Conservation (phyloP, 2,113 vertebrate genomes). For the Gila orcuttii region DNA sequence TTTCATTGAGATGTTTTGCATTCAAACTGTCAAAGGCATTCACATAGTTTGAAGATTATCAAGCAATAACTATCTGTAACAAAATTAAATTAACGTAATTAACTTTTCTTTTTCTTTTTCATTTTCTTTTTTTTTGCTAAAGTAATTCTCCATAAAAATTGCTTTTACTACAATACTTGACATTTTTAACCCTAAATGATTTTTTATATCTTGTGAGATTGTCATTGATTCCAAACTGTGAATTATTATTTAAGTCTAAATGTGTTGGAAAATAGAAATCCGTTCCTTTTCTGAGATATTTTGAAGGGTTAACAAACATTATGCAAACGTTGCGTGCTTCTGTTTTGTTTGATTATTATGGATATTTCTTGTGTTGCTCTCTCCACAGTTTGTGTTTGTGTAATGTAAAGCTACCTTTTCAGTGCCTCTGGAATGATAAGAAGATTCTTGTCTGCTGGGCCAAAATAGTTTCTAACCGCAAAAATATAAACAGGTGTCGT, state of each 20-base stretch:
- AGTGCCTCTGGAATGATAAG: slow-evolving; percentile 33
- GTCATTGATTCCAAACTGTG: background rate
- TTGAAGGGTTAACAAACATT: background rate
- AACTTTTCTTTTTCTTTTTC: too few species aligned
- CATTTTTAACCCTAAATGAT: too few species aligned
- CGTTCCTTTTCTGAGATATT: background rate
- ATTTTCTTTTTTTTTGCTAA: background rate
- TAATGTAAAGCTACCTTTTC: slow-evolving; percentile 36
- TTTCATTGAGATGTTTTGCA: background rate
- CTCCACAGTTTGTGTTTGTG: slow-evolving; percentile 19
- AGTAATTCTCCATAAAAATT: background rate
- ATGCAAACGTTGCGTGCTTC: background rate
- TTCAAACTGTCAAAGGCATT: background rate
- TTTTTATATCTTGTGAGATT: background rate
- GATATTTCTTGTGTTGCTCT: slow-evolving; percentile 1
- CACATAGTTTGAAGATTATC: background rate
- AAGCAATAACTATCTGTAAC: background rate
- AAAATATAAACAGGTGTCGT: slow-evolving; percentile 36
- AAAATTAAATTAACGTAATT: too few species aligned
- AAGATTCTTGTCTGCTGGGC: slow-evolving; percentile 25
- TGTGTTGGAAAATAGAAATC: background rate
- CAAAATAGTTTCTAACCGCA: slow-evolving; percentile 40
- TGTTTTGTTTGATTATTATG: slow-evolving; percentile 7
- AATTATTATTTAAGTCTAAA: background rate
- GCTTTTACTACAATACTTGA: background rate